phyloP scores from a whole-genome alignment of 2,797 vertebrate genomes.

The Cynopterus sphinx region DNA sequence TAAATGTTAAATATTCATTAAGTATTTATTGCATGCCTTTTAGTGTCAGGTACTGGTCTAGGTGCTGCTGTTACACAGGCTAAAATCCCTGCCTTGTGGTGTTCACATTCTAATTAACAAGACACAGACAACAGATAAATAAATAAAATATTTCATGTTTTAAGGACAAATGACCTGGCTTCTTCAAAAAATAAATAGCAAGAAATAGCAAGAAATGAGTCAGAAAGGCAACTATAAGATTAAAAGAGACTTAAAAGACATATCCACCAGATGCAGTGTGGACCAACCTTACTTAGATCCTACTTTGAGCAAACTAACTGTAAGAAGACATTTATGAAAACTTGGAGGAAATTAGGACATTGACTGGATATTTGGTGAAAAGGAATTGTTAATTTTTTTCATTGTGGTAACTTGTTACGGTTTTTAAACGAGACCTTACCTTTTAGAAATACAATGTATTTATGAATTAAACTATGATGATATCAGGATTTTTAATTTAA shows the following conservation, averaged over 20 bases:
- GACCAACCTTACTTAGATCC: neutral
- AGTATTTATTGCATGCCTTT: conserved; percentile 31
- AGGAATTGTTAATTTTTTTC: conserved; percentile 26
- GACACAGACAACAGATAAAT: neutral
- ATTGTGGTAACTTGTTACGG: neutral
- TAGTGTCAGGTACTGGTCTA: neutral
- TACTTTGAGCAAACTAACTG: conserved; percentile 44
- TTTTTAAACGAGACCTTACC: conserved; percentile 14
- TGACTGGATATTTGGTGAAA: conserved; percentile 21
- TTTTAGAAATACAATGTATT: conserved; percentile 16
- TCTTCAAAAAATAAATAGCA: conserved; percentile 38
- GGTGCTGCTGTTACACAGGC: neutral
- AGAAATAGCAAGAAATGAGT: conserved; percentile 15
- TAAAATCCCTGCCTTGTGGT: neutral
- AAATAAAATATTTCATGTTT: conserved; percentile 45
- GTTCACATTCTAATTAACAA: conserved; percentile 33
- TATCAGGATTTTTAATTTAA: neutral
- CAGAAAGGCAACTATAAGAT: neutral
- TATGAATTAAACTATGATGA: conserved; percentile 9
- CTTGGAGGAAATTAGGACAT: neutral
- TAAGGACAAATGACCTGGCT: conserved; percentile 16
- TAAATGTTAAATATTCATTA: conserved; percentile 13
- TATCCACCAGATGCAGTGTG: neutral
- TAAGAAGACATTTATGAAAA: conserved; percentile 40
- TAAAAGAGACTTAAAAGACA: neutral